These are phyloP conservation scores for Ataeniobius toweri DNA, from an alignment of 2,797 vertebrate genomes.

Conservation along the genomic window DNA sequence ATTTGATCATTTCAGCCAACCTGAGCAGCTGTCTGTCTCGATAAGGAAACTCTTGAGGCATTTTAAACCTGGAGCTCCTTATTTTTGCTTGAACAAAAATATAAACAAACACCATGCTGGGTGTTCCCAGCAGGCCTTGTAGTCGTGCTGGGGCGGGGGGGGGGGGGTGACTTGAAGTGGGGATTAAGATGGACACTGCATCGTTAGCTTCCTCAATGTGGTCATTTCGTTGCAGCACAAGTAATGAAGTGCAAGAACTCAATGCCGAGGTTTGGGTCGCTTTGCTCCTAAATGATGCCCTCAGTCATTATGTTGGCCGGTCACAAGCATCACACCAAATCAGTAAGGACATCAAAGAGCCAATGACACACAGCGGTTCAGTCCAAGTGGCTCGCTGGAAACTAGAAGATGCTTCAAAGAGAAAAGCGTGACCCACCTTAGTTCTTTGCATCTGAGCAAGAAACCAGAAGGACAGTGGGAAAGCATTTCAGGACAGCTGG, in stretches of 20 bases:
- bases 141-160: no score
- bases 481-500: slow-evolving; percentile 7
- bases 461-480: background rate
- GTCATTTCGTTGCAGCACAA: slow-evolving; percentile 22
- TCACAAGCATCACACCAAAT: slow-evolving; percentile 12
- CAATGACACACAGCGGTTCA: background rate
- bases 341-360: slow-evolving; percentile 6
- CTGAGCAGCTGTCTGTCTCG: background rate
- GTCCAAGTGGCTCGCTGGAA: slow-evolving; percentile 8
- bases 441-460: slow-evolving; percentile 14
- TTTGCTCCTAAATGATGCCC: slow-evolving; percentile 27
- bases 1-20: background rate
- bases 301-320: slow-evolving; percentile 24
- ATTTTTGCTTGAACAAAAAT: background rate
- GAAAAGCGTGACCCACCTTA: background rate
- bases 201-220: slow-evolving; percentile 12
- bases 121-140: background rate
- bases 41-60: background rate
- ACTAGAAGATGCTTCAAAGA: slow-evolving; percentile 13
- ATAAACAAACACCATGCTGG: background rate
- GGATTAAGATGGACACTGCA: slow-evolving; percentile 7
- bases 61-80: background rate
- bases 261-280: slow-evolving; percentile 19
- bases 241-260: slow-evolving; percentile 40
- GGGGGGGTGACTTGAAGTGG: no score